phyloP scores from a whole-genome alignment of 1,140 invertebrate genomes.

The Sitodiplosis mosellana region DNA sequence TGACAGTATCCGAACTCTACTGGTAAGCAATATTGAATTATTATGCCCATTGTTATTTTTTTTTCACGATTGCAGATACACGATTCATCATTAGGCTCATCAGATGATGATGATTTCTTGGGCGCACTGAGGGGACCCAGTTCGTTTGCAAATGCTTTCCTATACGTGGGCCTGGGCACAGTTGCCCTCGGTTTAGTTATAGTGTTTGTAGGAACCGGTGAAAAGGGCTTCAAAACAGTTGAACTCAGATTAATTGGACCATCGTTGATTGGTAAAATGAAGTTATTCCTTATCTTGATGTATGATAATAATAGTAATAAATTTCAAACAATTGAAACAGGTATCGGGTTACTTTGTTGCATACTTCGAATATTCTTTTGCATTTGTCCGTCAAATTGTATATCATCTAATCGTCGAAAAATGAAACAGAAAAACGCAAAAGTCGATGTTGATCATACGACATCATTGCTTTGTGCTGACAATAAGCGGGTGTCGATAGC shows the following conservation, averaged over 20 bases:
- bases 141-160: conserved; percentile 51
- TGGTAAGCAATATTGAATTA: neutral
- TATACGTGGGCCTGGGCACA: conserved; percentile 69
- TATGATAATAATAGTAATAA: neutral
- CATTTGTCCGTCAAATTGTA: conserved; percentile 36
- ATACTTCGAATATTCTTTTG: conserved; percentile 37
- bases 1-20: no score
- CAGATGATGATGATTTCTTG: conserved; percentile 28
- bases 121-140: conserved; percentile 34
- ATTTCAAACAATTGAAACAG: conserved; percentile 6
- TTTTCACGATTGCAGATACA: conserved; percentile 14
- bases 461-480: conserved; percentile 20
- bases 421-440: conserved; percentile 24
- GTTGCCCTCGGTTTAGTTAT: conserved; percentile 66
- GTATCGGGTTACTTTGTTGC: conserved; percentile 36
- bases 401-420: conserved; percentile 21
- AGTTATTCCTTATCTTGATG: neutral
- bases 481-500: conserved; percentile 23
- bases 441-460: conserved; percentile 24
- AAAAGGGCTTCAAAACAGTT: conserved; percentile 73
- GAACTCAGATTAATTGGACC: conserved; percentile 68
- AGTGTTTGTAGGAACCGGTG: conserved; percentile 73
- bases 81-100: conserved; percentile 24
- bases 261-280: conserved; percentile 36
- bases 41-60: neutral